Conservation (phyloP, 2,113 vertebrate species). For the Corynorhinus townsendii region DNA sequence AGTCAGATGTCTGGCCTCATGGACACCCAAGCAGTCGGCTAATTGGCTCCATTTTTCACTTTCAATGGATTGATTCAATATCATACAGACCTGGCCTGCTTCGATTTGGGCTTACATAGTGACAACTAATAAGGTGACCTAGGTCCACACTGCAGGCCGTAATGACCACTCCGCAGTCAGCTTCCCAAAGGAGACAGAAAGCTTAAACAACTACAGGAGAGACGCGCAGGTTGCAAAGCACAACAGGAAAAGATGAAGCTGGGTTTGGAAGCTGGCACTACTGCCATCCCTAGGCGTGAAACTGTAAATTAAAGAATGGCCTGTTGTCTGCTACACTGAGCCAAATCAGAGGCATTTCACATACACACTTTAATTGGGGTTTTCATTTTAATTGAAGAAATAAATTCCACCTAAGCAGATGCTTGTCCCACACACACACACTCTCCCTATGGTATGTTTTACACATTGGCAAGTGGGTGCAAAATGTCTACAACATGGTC, state of each 20-base stretch:
- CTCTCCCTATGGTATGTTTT: conserved; percentile 54
- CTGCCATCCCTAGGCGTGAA: conserved; percentile 75
- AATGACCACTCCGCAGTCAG: neutral
- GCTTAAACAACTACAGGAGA: neutral
- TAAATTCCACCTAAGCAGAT: conserved; percentile 66
- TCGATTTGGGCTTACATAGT: neutral
- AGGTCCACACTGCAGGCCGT: neutral
- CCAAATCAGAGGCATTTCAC: conserved; percentile 57
- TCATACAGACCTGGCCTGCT: conserved; percentile 43
- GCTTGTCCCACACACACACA: neutral
- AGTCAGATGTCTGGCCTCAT: conserved; percentile 15
- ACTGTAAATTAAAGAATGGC: conserved; percentile 72
- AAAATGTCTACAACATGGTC: conserved; percentile 69
- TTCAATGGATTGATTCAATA: conserved; percentile 39
- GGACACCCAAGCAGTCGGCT: conserved; percentile 43
- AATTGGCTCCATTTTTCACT: conserved; percentile 66
- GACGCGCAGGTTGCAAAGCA: conserved; percentile 55
- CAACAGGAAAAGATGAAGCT: conserved; percentile 26
- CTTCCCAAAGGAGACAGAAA: neutral
- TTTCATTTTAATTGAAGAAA: conserved; percentile 63
- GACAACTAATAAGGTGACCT: conserved; percentile 38
- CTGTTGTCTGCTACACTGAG: conserved; percentile 53
- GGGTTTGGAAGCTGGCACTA: conserved; percentile 59
- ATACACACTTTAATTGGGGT: conserved; percentile 63
- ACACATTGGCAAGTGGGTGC: conserved; percentile 62